Conservation (phyloP, 2,797 vertebrate species). For the Enteromius anoplus region DNA sequence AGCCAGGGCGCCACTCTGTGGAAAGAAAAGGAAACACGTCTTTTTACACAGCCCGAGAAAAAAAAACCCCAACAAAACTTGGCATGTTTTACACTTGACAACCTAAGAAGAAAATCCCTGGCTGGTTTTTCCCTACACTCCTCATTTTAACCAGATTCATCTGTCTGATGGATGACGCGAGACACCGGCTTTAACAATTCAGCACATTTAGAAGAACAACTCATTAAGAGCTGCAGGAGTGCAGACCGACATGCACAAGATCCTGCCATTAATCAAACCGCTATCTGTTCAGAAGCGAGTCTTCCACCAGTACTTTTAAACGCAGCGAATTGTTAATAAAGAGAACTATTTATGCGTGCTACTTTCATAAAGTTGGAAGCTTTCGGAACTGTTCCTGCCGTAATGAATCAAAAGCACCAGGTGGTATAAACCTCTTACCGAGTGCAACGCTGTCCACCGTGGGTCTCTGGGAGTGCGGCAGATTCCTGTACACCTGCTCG, state of each 20-base stretch:
- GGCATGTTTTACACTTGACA: not conserved
- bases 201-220: conserved; percentile 48
- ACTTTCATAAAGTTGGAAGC: conserved; percentile 22
- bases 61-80: not conserved
- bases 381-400: not conserved
- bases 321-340: not conserved
- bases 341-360: conserved; percentile 20
- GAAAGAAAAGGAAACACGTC: not conserved
- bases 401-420: conserved; percentile 15
- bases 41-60: not conserved
- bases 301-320: conserved; percentile 1
- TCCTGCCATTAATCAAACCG: conserved; percentile 45
- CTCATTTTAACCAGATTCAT: conserved; percentile 21
- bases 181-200: conserved; percentile 44
- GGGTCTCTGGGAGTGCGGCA: conserved; percentile 91
- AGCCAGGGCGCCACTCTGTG: conserved; percentile 88
- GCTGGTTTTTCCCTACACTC: not conserved
- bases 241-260: conserved; percentile 20
- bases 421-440: conserved; percentile 74
- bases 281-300: conserved; percentile 17
- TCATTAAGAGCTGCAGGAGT: conserved; percentile 42
- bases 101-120: conserved; percentile 3
- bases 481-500: conserved; percentile 93
- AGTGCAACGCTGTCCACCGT: conserved; percentile 92
- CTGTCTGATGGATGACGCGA: conserved; percentile 46